Evolutionary conservation across 1,140 invertebrate species (phyloP), one percentile per base, ranked within the genome.

Genomic region (Leptinotarsa undecemlineata): DNA sequence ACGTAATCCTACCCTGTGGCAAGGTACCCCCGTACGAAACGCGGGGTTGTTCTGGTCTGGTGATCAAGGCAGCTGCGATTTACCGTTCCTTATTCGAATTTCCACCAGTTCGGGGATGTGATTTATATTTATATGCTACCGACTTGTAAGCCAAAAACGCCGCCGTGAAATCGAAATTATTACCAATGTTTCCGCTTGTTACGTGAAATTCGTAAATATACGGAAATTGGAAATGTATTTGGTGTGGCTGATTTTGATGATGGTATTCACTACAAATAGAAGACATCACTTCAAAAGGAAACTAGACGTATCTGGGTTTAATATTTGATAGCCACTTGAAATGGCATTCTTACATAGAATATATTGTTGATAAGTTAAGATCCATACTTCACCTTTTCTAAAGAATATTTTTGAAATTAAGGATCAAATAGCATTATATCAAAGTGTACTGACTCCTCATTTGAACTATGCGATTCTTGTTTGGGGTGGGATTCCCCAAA

Each of bases 1-100:
- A 69, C 33, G 19, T 48, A 77, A 75, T 77, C 76, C 73, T 42
- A 60, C 68, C 73, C 76, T 72, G 70, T 51, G 57, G 76, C 51
- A 57, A 72, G 73, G 68, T 73, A 68, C 47, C 67, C 51, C 66
- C 72, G 19, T 33, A 69, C 19, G 21, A 72, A 33, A 69, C 68
- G 51, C 68, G 71, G 78, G 81, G 80, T 81, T 80, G 81, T 81
- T 82, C 76, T 79, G 80, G 78, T 81, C 79, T 80, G 75, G 71
- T 81, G 81, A 79, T 81, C 78, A 79, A 78, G 80, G 77, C 81
- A 82, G 81, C 81, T 82, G 81, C 76, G 71, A 70, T 57, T 70
- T 70, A 60, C 68, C 68, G 68, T 70, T 70, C 48, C 68, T 70
- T 57, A 23, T 13, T 60, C 26, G 68, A 42, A 21, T 70, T 70